These are phyloP conservation scores for Muscicapa adusta DNA, from an alignment of 2,113 vertebrate species.

Conservation along the genomic window DNA sequence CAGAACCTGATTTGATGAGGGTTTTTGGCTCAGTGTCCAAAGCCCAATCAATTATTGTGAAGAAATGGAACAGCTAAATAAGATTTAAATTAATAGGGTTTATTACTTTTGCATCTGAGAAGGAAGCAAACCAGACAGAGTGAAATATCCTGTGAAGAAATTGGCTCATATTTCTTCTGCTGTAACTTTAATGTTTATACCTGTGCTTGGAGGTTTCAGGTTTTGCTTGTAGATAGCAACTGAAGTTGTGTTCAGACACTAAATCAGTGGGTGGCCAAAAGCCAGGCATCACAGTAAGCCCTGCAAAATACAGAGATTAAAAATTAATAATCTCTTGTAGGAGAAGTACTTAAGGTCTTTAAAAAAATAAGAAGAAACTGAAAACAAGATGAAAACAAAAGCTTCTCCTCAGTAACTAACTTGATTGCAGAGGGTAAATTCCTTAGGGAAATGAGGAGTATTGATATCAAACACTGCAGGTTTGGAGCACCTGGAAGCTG, in stretches of 20 bases:
- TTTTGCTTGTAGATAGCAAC: background rate
- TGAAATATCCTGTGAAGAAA: background rate
- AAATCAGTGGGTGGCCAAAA: background rate
- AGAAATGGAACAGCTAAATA: constrained; percentile 7
- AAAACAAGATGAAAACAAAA: background rate
- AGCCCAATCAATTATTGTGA: background rate
- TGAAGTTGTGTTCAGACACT: background rate
- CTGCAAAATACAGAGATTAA: background rate
- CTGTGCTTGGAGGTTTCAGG: background rate
- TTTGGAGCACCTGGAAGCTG: background rate
- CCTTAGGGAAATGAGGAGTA: background rate
- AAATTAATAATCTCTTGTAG: background rate
- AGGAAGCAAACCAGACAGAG: background rate
- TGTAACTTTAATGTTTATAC: background rate
- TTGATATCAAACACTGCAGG: background rate
- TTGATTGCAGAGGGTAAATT: background rate
- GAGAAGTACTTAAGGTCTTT: background rate
- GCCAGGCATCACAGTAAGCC: background rate
- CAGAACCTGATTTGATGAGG: background rate
- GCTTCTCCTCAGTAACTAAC: background rate
- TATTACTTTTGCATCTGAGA: constrained; percentile 34
- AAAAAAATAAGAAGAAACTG: background rate
- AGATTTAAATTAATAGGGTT: constrained; percentile 38
- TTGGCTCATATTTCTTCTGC: background rate
- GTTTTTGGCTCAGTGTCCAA: constrained; percentile 4